These are phyloP conservation scores for Turdus rufiventris DNA, from an alignment of 2,113 vertebrate genomes.

Conservation along the genomic window DNA sequence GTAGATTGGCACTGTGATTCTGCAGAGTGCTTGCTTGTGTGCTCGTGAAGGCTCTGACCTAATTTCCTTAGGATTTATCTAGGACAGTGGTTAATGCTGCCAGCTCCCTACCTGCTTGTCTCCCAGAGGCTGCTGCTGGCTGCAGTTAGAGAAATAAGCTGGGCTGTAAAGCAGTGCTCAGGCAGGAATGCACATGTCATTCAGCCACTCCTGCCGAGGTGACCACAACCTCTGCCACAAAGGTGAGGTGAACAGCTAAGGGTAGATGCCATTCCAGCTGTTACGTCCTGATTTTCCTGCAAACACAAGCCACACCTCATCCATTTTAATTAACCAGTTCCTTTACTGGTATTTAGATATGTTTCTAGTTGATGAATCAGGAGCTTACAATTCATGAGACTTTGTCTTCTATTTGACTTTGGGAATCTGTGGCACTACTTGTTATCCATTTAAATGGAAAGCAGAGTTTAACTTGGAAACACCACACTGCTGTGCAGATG, in stretches of 20 bases:
- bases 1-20: background rate
- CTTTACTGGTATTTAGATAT: background rate
- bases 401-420: background rate
- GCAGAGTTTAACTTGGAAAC: background rate
- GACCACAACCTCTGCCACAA: background rate
- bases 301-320: background rate
- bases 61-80: slow-evolving; percentile 11
- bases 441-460: slow-evolving; percentile 18
- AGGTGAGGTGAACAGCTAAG: background rate
- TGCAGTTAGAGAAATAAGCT: background rate
- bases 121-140: background rate
- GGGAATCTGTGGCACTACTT: background rate
- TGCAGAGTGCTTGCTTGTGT: background rate
- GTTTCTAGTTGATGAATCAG: background rate
- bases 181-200: background rate
- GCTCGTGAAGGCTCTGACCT: background rate
- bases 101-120: background rate
- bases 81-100: background rate
- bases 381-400: background rate
- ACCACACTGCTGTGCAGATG: background rate
- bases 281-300: background rate
- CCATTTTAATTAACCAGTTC: background rate
- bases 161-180: background rate
- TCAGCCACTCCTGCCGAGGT: background rate
- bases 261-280: background rate